These are phyloP conservation scores for Deilephila elpenor DNA, from an alignment of 2,888 invertebrate species.

Conservation along the genomic window DNA sequence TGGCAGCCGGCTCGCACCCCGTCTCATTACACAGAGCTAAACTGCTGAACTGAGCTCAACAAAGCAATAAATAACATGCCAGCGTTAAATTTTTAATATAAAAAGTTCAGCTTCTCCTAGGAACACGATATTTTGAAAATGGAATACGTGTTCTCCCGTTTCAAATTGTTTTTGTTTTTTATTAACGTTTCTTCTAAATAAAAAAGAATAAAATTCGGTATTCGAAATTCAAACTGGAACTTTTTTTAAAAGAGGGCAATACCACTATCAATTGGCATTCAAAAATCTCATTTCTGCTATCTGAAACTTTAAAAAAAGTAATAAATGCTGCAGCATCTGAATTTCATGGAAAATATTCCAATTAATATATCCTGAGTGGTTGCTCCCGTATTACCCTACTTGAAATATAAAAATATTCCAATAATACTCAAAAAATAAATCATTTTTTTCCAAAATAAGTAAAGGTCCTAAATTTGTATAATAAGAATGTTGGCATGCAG, in stretches of 20 bases:
- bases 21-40: slow-evolving; percentile 8
- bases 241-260: too few species aligned
- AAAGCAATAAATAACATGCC: slow-evolving; percentile 12
- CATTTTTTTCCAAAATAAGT: neutral
- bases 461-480: neutral
- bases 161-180: neutral
- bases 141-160: neutral
- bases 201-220: too few species aligned
- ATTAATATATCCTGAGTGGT: too few species aligned
- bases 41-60: slow-evolving; percentile 7
- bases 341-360: too few species aligned
- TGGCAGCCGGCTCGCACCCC: neutral
- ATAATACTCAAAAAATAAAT: neutral
- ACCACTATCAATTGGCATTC: too few species aligned
- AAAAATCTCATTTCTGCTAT: too few species aligned
- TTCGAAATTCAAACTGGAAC: too few species aligned
- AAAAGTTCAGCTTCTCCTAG: neutral
- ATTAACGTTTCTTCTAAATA: too few species aligned
- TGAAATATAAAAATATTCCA: neutral
- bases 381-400: neutral
- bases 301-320: too few species aligned
- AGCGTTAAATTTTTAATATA: slow-evolving; percentile 12
- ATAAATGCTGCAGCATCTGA: too few species aligned
- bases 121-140: neutral
- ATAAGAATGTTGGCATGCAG: slow-evolving; percentile 14